These are phyloP conservation scores for Belonocnema kinseyi DNA, from an alignment of 1,140 invertebrate genomes.

Conservation along the genomic window DNA sequence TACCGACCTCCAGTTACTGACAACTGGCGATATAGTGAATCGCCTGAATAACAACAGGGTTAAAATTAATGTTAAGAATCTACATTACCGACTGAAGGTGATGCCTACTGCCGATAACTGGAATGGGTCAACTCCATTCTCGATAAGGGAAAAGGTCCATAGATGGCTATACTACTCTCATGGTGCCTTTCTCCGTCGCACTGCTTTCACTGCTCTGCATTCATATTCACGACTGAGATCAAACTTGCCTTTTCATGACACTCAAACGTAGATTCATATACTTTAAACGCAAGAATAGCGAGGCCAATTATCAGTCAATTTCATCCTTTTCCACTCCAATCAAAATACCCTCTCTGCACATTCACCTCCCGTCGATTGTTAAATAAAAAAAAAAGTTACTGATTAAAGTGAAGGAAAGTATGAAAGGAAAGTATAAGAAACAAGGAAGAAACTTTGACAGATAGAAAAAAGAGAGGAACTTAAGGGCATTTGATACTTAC, in stretches of 20 bases:
- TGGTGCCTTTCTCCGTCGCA: conserved; percentile 64
- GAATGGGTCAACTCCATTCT: too few species aligned
- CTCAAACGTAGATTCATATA: not conserved
- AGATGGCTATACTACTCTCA: conserved; percentile 32
- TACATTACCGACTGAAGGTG: too few species aligned
- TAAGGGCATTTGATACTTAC: too few species aligned
- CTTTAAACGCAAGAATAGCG: not conserved
- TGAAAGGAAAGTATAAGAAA: too few species aligned
- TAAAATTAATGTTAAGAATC: too few species aligned
- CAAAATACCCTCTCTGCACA: not conserved
- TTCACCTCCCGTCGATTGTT: not conserved
- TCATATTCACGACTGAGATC: not conserved
- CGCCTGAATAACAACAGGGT: too few species aligned
- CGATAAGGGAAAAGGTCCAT: too few species aligned
- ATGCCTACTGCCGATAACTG: too few species aligned
- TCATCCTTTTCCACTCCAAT: not conserved
- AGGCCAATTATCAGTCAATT: conserved; percentile 13
- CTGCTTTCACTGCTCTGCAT: conserved; percentile 48
- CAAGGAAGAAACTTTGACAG: too few species aligned
- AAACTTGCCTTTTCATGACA: not conserved
- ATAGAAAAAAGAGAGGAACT: too few species aligned
- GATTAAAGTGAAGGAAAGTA: not conserved
- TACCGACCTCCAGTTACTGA: too few species aligned
- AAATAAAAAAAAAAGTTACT: not conserved
- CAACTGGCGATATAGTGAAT: too few species aligned